phyloP scores from a whole-genome alignment of 1,140 invertebrate species.

The Atta texana region DNA sequence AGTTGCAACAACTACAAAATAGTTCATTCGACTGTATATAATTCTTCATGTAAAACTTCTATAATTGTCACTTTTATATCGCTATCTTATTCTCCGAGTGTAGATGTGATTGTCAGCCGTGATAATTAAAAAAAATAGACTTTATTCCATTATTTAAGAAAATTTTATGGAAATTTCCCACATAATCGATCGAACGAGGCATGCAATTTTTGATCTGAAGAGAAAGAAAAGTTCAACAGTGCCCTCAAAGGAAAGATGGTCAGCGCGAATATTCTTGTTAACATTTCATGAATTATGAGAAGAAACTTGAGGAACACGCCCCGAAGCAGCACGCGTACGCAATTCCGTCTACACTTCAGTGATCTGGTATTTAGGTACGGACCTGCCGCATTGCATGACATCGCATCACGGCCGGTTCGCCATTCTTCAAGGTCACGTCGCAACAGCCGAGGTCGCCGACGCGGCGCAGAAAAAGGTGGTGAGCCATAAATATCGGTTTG shows the following conservation, averaged over 20 bases:
- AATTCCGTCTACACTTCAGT: conserved; percentile 53
- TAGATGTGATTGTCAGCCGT: not conserved
- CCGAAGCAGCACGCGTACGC: conserved; percentile 23
- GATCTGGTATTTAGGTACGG: conserved; percentile 61
- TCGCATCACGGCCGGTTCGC: conserved; percentile 39
- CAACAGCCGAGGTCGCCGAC: conserved; percentile 33
- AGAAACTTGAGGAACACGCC: conserved; percentile 54
- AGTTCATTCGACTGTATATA: too few species aligned
- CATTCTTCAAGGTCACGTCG: conserved; percentile 57
- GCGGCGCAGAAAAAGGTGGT: conserved; percentile 17
- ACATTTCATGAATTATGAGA: conserved; percentile 61
- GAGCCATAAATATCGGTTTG: conserved; percentile 31
- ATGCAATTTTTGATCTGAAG: not conserved
- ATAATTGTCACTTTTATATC: too few species aligned
- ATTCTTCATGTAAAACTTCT: too few species aligned
- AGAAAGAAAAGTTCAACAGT: not conserved
- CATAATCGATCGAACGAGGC: not conserved
- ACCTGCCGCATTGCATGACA: conserved; percentile 47
- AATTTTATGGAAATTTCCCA: not conserved
- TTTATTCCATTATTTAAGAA: not conserved
- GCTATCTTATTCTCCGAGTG: too few species aligned
- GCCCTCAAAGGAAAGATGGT: not conserved
- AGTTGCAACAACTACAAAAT: too few species aligned
- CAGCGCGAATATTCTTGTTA: conserved; percentile 38
- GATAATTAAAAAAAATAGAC: not conserved